phyloP scores from a whole-genome alignment of 2,888 invertebrate species.

The Sympetrum striolatum region DNA sequence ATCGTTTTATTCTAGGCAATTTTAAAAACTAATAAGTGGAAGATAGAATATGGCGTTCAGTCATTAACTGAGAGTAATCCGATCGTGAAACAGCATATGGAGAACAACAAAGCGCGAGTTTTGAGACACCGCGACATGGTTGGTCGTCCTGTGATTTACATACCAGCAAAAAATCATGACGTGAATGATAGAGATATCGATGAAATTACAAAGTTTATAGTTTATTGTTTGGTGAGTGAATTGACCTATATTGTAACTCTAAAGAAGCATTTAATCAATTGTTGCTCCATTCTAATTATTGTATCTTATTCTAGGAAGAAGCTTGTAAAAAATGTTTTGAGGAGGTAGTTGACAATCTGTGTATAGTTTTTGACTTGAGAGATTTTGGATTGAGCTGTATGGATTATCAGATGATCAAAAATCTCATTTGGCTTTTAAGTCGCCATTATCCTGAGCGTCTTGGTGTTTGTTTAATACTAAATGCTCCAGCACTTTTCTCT shows the following conservation, averaged over 20 bases:
- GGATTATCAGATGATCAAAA: slow-evolving; percentile 82
- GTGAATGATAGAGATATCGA: slow-evolving; percentile 74
- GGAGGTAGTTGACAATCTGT: slow-evolving; percentile 78
- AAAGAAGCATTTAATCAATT: not conserved
- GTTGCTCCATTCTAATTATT: not conserved
- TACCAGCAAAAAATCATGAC: slow-evolving; percentile 78
- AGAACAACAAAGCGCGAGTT: slow-evolving; percentile 71
- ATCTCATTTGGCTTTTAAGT: slow-evolving; percentile 78
- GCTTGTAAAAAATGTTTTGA: slow-evolving; percentile 80
- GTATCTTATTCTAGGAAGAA: slow-evolving; percentile 67
- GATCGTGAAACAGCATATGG: slow-evolving; percentile 65
- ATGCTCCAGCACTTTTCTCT: slow-evolving; percentile 76
- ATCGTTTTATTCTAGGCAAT: slow-evolving; percentile 65
- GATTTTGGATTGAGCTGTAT: slow-evolving; percentile 77
- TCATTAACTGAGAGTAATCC: slow-evolving; percentile 64
- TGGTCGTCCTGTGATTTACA: slow-evolving; percentile 79
- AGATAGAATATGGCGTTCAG: slow-evolving; percentile 73
- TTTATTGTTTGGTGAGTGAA: slow-evolving; percentile 71
- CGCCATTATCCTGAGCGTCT: slow-evolving; percentile 80
- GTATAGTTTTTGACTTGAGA: slow-evolving; percentile 79
- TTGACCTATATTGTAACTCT: not conserved
- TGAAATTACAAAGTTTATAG: slow-evolving; percentile 79
- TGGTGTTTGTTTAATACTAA: slow-evolving; percentile 77
- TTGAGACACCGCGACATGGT: slow-evolving; percentile 74
- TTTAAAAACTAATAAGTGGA: slow-evolving; percentile 82